These are phyloP conservation scores for Spinus pinus DNA, from an alignment of 2,797 vertebrate genomes.

Conservation along the genomic window DNA sequence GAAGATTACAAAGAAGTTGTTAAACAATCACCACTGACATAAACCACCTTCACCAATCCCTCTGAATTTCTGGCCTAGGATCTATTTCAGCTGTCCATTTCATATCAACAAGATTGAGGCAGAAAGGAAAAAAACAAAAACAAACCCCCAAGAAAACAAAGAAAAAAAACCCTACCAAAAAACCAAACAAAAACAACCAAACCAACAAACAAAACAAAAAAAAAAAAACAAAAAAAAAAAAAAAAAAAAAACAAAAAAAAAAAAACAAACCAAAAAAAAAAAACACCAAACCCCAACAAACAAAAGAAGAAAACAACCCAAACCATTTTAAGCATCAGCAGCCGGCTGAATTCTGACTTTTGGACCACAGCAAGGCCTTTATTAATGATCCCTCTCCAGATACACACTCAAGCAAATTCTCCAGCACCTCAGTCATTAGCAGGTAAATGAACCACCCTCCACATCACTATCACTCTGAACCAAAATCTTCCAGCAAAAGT, in stretches of 20 bases:
- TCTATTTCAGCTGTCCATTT: not conserved
- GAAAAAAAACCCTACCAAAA: not conserved
- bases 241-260: not conserved
- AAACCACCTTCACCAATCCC: not conserved
- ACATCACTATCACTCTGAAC: not conserved
- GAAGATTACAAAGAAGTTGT: not conserved
- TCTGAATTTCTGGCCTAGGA: not conserved
- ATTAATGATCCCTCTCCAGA: not conserved
- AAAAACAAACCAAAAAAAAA: not conserved
- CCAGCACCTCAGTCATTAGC: not conserved
- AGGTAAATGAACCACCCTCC: not conserved
- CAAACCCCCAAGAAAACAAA: no score
- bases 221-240: not conserved
- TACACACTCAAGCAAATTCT: conserved; percentile 15
- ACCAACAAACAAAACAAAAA: not conserved
- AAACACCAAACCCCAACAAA: no score
- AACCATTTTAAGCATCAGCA: not conserved
- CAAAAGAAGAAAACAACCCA: no score
- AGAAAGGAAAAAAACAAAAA: not conserved
- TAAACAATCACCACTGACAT: not conserved
- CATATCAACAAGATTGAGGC: not conserved
- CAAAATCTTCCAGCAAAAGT: not conserved
- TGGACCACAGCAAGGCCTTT: not conserved
- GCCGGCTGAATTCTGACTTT: not conserved
- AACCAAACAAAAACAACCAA: no score